Base-by-base conservation (phyloP, 1,140 invertebrate genomes). In the Dinothrombium tinctorium region DNA sequence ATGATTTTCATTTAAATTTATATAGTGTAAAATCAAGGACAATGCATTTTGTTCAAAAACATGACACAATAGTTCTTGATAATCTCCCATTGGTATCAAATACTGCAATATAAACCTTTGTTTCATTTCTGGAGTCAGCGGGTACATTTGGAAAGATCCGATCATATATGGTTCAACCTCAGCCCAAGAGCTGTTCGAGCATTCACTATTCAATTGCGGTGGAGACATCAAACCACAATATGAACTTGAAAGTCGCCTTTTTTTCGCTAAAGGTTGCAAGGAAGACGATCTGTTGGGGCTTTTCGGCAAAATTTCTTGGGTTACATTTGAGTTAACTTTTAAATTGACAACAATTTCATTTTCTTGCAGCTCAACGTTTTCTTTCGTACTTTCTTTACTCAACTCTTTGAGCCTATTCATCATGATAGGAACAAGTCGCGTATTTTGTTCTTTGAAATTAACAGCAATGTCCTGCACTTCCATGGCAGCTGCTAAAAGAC, bases 401-500 rank as follows among this genome's bases (percentile, higher is more conserved):
- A 47, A 29, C 23, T 37, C 43, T 42, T 47, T 39, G 9, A 51
- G 40, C 23, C 46, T 43, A 24, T 35, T 32, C 11, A 51, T 22
- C 49, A 51, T 46, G 8, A 51, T 41, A 3, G 51, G 51, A 5
- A 52, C 80, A 48, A 94, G 60, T 48, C 71, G 69, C 32, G 71
- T 68, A 56, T 92, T 94, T 50, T 79, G 68, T 46, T 94, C 87
- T 47, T 83, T 73, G 54, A 76, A 89, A 53, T 73, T 75, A 2
- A 74, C 71, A 6, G 86, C 84, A 35, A 92, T 81, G 50, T 94
- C 89, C 51, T 80, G 76, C 2, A 90, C 73, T 56, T 95, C 86
- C 84, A 94, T 90, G 2, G 86, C 84, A n/a, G 81, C 77, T 1
- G 82, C 86, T 17, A 96, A 56, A 2, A 95, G 61, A 2, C 87